Evolutionary conservation across 2,797 vertebrate genomes (phyloP).

Genomic region (Chloroceryle inda): DNA sequence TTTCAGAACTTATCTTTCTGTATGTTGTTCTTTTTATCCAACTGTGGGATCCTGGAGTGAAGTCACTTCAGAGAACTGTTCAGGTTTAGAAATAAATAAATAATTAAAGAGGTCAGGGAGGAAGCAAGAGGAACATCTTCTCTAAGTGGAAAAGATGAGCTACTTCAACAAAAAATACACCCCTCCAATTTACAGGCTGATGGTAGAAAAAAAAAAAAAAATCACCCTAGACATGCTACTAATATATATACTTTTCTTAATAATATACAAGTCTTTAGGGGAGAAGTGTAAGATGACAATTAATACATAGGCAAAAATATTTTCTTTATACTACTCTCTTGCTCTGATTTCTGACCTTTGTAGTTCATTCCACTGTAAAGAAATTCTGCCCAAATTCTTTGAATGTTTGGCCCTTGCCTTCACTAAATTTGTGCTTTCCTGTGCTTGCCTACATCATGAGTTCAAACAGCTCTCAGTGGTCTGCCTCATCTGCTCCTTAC

Average conservation of each 20-base stretch:
- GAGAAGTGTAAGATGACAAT: not conserved
- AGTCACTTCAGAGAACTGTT: conserved; percentile 61
- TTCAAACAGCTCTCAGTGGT: not conserved
- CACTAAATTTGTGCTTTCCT: not conserved
- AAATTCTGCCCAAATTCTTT: not conserved
- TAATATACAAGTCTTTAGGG: not conserved
- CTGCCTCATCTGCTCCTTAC: not conserved
- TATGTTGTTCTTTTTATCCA: conserved; percentile 75
- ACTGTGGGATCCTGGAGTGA: conserved; percentile 54
- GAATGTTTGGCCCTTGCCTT: not conserved
- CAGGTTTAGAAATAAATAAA: conserved; percentile 1
- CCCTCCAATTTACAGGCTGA: not conserved
- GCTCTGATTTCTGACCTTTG: not conserved
- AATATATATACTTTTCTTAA: not conserved
- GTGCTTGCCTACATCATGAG: not conserved
- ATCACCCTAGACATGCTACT: not conserved
- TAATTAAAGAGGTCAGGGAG: not conserved
- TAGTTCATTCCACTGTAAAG: not conserved
- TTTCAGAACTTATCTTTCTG: conserved; percentile 75
- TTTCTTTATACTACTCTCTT: not conserved
- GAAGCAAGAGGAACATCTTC: not conserved
- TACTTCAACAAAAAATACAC: conserved; percentile 8
- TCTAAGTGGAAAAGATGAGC: not conserved
- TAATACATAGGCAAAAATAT: not conserved
- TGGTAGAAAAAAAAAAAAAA: not conserved